phyloP scores from a whole-genome alignment of 2,797 vertebrate genomes.

The Eospalax fontanierii region DNA sequence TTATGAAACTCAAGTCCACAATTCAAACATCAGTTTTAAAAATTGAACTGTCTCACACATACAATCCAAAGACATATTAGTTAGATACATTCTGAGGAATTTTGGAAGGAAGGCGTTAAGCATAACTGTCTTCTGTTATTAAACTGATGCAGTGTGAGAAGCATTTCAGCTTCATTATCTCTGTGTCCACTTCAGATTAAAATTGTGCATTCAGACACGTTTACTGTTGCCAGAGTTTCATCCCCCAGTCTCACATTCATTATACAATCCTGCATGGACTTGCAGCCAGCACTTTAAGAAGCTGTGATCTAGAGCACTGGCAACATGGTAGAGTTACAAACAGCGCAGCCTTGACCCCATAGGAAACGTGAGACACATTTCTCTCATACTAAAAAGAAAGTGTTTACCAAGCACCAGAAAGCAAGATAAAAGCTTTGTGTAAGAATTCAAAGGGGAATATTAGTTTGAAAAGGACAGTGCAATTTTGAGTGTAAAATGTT shows the following conservation, averaged over 20 bases:
- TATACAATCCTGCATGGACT: not conserved
- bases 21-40: not conserved
- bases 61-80: not conserved
- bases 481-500: not conserved
- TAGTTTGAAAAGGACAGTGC: not conserved
- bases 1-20: not conserved
- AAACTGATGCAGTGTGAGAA: not conserved
- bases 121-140: not conserved
- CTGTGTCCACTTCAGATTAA: not conserved
- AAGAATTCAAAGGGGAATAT: not conserved
- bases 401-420: not conserved
- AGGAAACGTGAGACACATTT: not conserved
- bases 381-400: not conserved
- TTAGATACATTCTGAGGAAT: not conserved
- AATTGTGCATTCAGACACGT: not conserved
- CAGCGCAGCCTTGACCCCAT: not conserved
- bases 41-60: not conserved
- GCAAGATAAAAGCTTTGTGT: not conserved
- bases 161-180: not conserved
- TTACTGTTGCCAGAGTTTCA: not conserved
- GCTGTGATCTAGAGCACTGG: not conserved
- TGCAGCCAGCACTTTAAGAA: not conserved
- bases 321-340: not conserved
- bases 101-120: not conserved
- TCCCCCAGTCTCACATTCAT: not conserved